Evolutionary conservation across 2,113 vertebrate species (phyloP).

Genomic region (Podilymbus podiceps): DNA sequence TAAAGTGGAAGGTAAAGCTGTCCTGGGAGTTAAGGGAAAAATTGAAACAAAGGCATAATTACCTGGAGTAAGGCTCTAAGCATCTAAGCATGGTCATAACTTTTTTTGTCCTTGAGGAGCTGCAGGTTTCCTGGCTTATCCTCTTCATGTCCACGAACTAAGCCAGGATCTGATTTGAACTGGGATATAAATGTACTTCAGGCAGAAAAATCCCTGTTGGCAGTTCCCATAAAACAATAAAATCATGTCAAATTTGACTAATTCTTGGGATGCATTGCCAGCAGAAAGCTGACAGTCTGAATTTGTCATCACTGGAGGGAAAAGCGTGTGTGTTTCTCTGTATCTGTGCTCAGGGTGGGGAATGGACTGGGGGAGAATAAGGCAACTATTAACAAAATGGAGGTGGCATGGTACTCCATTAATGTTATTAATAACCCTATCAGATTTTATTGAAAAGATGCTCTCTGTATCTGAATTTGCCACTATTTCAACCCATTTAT

Average conservation of each 20-base stretch:
- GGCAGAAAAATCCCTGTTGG: constrained; percentile 68
- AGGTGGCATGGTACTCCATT: constrained; percentile 70
- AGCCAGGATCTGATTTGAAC: constrained; percentile 48
- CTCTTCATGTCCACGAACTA: constrained; percentile 5
- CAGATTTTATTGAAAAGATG: constrained; percentile 83
- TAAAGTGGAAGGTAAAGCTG: neutral
- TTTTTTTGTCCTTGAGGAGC: constrained; percentile 16
- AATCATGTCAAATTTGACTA: constrained; percentile 68
- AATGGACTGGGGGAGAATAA: constrained; percentile 24
- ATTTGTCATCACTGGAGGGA: constrained; percentile 58
- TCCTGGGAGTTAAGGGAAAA: neutral
- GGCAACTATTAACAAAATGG: constrained; percentile 62
- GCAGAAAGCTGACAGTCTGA: constrained; percentile 62
- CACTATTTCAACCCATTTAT: constrained; percentile 79
- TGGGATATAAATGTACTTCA: constrained; percentile 59
- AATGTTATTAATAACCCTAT: constrained; percentile 84
- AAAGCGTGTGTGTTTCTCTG: constrained; percentile 39
- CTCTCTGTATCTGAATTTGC: constrained; percentile 78
- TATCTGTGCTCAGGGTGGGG: neutral
- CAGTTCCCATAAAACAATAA: constrained; percentile 70
- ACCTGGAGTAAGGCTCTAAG: neutral
- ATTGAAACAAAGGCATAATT: neutral
- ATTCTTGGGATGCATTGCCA: constrained; percentile 60
- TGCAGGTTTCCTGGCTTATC: constrained; percentile 32
- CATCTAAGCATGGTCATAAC: neutral